A percentile compares a stretch with the other conserved stretches of the same genome.
Evolutionary conservation across 2,888 invertebrate genomes (phyloP).

Genomic region (Cataglyphis livida): DNA sequence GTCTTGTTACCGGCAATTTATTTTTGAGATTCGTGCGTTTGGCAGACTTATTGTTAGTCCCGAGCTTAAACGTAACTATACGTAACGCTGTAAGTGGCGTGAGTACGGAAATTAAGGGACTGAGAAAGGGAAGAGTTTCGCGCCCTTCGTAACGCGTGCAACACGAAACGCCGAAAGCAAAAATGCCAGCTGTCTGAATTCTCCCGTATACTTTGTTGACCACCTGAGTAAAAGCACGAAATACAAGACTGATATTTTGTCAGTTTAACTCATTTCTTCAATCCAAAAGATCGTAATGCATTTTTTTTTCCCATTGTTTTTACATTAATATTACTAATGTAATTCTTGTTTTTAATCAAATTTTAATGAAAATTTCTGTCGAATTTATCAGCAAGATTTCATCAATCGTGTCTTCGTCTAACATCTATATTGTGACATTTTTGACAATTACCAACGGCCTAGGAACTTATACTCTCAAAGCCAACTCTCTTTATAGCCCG

Average conservation of each 20-base stretch:
- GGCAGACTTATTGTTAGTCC: conserved; percentile 15
- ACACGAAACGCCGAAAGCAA: conserved; percentile 24
- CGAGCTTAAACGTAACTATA: conserved; percentile 9
- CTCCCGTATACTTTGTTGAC: not conserved
- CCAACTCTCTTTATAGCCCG: not conserved
- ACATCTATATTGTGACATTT: not conserved
- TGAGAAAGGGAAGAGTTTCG: conserved; percentile 17
- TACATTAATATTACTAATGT: not conserved
- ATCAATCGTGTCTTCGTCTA: not conserved
- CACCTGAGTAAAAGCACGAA: not conserved
- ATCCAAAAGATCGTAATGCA: not conserved
- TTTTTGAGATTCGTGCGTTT: conserved; percentile 16
- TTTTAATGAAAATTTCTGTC: not conserved
- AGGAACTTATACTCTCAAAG: conserved; percentile 1
- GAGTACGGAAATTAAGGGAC: conserved; percentile 10
- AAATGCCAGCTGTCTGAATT: conserved; percentile 10
- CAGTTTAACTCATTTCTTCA: not conserved
- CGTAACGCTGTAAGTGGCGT: not conserved
- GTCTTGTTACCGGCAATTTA: conserved; percentile 23
- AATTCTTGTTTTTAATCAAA: not conserved
- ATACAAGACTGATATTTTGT: not conserved
- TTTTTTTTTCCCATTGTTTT: not conserved
- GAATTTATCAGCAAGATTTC: conserved; percentile 1
- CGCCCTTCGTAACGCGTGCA: conserved; percentile 22
- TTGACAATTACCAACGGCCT: conserved; percentile 14